Evolutionary conservation across 2,797 vertebrate species (phyloP).

Genomic region (Nothura maculosa): DNA sequence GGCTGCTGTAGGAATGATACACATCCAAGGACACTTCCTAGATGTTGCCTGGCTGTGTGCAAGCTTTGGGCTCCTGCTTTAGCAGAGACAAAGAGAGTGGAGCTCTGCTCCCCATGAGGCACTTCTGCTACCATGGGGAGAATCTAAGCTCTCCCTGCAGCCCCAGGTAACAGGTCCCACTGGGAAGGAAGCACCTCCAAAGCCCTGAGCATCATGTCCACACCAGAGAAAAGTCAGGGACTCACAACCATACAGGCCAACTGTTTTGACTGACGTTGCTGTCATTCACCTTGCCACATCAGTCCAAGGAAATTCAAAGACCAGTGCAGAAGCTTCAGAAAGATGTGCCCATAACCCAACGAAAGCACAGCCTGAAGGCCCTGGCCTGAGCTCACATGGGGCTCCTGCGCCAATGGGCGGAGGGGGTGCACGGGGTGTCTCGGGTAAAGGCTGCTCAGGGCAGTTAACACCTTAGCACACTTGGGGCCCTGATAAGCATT

Average conservation of each 20-base stretch:
- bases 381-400: neutral
- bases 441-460: neutral
- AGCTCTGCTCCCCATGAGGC: neutral
- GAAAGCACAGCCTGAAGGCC: neutral
- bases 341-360: neutral
- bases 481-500: neutral
- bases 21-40: neutral
- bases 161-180: neutral
- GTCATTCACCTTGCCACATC: neutral
- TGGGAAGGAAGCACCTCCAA: neutral
- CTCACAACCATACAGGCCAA: neutral
- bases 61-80: neutral
- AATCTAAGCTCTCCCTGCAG: neutral
- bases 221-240: neutral
- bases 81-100: accelerated
- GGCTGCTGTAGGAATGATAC: neutral
- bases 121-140: neutral
- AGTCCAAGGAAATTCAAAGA: neutral
- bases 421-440: neutral
- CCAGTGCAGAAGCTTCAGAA: neutral
- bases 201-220: neutral
- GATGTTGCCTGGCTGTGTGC: neutral
- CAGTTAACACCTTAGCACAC: neutral
- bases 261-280: neutral
- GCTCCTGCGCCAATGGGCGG: neutral